Conservation (phyloP, 2,888 invertebrate genomes). For the Hermodice carunculata region DNA sequence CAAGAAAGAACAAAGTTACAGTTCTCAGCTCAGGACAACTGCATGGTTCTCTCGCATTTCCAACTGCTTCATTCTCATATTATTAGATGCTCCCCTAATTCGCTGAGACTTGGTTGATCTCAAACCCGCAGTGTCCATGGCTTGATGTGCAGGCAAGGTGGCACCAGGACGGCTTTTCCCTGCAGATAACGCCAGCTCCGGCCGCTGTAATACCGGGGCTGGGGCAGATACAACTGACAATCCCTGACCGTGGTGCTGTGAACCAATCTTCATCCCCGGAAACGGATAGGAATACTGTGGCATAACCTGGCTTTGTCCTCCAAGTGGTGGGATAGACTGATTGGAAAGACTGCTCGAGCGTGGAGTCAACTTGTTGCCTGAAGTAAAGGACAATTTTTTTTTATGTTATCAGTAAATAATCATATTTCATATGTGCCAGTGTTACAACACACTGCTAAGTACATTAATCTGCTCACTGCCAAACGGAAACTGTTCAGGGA, state of each 20-base stretch:
- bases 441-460: too few relatives aligned
- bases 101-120: constrained; percentile 58
- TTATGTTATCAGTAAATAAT: too few relatives aligned
- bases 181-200: constrained; percentile 41
- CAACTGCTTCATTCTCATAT: constrained; percentile 54
- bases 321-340: too few relatives aligned
- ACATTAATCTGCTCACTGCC: too few relatives aligned
- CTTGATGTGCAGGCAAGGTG: neutral
- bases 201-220: constrained; percentile 64
- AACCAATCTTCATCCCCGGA: constrained; percentile 21
- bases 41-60: constrained; percentile 62
- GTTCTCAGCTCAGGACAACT: constrained; percentile 61
- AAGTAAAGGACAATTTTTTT: too few relatives aligned
- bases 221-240: constrained; percentile 68
- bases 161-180: neutral
- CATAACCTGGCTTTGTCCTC: too few relatives aligned
- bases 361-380: too few relatives aligned
- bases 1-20: too few relatives aligned
- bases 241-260: constrained; percentile 28
- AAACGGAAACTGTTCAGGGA: too few relatives aligned
- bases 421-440: too few relatives aligned
- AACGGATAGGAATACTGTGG: too few relatives aligned
- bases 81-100: constrained; percentile 56
- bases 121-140: constrained; percentile 9
- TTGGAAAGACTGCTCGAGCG: too few relatives aligned